These are phyloP conservation scores for Fratercula arctica DNA, from an alignment of 2,797 vertebrate species.

Conservation along the genomic window DNA sequence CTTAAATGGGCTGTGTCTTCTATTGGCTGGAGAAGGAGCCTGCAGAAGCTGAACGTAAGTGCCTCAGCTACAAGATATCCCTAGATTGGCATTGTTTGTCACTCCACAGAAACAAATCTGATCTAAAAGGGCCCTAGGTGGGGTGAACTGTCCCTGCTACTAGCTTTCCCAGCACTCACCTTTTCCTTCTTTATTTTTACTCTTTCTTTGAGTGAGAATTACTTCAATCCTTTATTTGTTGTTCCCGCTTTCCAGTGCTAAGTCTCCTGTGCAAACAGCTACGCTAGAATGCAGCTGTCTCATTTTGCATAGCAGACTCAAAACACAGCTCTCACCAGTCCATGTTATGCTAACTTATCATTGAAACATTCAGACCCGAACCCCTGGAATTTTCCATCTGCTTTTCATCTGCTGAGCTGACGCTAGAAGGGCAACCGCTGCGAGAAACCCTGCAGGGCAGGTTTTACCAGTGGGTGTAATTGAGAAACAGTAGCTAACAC, in stretches of 20 bases:
- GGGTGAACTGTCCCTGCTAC: not conserved
- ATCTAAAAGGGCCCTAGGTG: not conserved
- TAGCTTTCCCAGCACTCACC: not conserved
- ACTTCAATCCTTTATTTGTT: not conserved
- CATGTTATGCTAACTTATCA: conserved; percentile 70
- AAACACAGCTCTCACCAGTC: conserved; percentile 66
- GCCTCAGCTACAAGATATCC: not conserved
- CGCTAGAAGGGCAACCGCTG: conserved; percentile 54
- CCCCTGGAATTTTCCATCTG: conserved; percentile 78
- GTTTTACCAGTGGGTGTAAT: conserved; percentile 69
- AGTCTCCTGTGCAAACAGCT: not conserved
- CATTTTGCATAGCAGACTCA: conserved; percentile 59
- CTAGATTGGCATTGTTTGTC: not conserved
- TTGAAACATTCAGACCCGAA: conserved; percentile 70
- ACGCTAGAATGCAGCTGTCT: conserved; percentile 23
- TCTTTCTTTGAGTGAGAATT: not conserved
- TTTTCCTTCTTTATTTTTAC: not conserved
- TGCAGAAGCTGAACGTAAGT: not conserved
- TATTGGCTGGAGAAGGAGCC: not conserved
- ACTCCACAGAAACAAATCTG: not conserved
- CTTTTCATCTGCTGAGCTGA: conserved; percentile 71
- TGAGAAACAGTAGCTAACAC: conserved; percentile 68
- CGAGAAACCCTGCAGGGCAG: conserved; percentile 53
- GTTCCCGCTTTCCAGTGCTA: not conserved
- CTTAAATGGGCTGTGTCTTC: not conserved